phyloP scores from a whole-genome alignment of 2,797 vertebrate genomes.

The Phrynocephalus forsythii region DNA sequence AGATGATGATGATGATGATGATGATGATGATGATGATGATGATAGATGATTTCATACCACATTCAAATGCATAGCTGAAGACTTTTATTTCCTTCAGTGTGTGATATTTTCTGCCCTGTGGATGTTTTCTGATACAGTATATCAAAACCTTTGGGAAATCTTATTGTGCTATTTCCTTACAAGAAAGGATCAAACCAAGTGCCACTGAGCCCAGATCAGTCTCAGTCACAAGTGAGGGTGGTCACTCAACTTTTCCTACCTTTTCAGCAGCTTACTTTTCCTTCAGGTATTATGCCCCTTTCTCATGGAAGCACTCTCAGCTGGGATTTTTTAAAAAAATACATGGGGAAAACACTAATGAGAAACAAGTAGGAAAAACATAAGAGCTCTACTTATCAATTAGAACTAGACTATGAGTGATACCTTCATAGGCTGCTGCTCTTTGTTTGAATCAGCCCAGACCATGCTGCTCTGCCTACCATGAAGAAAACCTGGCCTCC shows the following conservation, averaged over 20 bases:
- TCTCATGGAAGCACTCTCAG: background rate
- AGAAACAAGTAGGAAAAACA: background rate
- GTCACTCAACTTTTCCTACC: background rate
- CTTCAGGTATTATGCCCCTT: background rate
- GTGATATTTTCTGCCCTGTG: background rate
- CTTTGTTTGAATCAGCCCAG: no score
- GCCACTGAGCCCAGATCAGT: background rate
- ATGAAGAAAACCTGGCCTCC: no score
- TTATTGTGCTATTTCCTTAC: background rate
- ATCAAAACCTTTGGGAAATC: background rate
- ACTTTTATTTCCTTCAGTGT: background rate
- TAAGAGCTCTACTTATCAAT: background rate
- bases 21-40: slow-evolving; percentile 38
- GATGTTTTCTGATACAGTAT: background rate
- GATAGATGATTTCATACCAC: slow-evolving; percentile 25
- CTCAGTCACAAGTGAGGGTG: background rate
- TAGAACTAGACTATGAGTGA: no score
- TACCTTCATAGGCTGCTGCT: no score
- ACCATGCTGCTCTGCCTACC: no score
- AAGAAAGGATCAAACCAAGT: background rate
- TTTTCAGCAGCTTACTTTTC: background rate
- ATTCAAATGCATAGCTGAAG: background rate
- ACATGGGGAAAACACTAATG: background rate
- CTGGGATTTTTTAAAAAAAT: background rate
- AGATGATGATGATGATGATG: slow-evolving; percentile 40